Base-by-base conservation (phyloP, 2,888 invertebrate genomes). In the Rhodophaea formosa region DNA sequence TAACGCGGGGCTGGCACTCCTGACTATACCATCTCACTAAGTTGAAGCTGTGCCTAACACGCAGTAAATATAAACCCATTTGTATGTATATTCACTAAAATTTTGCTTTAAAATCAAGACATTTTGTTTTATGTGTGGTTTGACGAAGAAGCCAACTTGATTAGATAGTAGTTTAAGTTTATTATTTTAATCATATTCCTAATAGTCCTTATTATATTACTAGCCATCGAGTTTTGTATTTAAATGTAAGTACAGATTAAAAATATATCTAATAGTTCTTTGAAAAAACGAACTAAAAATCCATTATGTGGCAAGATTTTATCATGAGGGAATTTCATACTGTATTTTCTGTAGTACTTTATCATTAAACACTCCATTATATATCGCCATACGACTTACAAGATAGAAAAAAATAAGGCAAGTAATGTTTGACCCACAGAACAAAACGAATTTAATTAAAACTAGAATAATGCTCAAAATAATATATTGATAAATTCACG, bases 1-100 rank as follows among this genome's bases (percentile, higher is more conserved):
- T 14, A 12, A 30, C 10, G 1, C 7, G 15, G 10, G 39, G 1
- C 51, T 7, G 15, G 6, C 10, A 14, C 7, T 39, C 16, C 7
- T 32, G 16, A 8, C 53, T 29, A 14, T 29, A 53, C 17, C 53
- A 30, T 43, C 53, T 42, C n/a, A 43, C 7, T 43, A 14, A 12
- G 12, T 10, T 23, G 23, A 29, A 5, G 14, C 42, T 43, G 7
- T n/a, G 35, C 8, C 35, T 39, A 12, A 53, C 29, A 53, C 7
- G 42, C 23, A n/a, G 39, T 17, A 17, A 51, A 51, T 51, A 39
- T 51, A 35, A 35, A 16, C 51, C 51, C 51, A 51, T 51, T 47
- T 35, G 35, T 16, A 23, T 39, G n/a, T 12, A 8, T 32, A 15
- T 51, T 44, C 17, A 30, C 53, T 14, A 12, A 44, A 53, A 53